Evolutionary conservation across 2,888 invertebrate species (phyloP).

Genomic region (Andrena minutula): DNA sequence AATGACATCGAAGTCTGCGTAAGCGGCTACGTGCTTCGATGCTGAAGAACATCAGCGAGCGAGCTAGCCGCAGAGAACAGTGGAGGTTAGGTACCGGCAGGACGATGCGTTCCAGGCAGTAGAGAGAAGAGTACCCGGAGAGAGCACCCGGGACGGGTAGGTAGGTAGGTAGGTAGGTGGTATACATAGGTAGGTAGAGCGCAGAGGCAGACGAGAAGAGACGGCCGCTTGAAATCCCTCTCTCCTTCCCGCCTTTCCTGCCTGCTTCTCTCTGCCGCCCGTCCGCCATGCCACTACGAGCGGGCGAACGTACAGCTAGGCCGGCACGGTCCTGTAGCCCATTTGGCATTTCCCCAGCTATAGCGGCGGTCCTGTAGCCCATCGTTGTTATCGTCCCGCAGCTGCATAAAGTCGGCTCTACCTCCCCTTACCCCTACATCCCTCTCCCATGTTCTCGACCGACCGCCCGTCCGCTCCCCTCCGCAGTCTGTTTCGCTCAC

Average conservation of each 20-base stretch:
- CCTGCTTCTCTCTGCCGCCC: slow-evolving; percentile 78
- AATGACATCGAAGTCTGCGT: slow-evolving; percentile 66
- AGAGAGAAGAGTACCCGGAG: slow-evolving; percentile 69
- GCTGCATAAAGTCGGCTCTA: slow-evolving; percentile 86
- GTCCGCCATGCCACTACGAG: slow-evolving; percentile 84
- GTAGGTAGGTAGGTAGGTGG: slow-evolving; percentile 54
- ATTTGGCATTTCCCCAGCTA: slow-evolving; percentile 85
- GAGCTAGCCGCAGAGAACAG: slow-evolving; percentile 63
- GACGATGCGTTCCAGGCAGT: slow-evolving; percentile 64
- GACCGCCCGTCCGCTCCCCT: slow-evolving; percentile 61
- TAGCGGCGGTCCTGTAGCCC: slow-evolving; percentile 85
- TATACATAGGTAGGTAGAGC: slow-evolving; percentile 72
- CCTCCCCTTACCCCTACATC: slow-evolving; percentile 73
- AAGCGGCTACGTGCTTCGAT: slow-evolving; percentile 63
- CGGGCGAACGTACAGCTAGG: slow-evolving; percentile 82
- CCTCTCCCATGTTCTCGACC: slow-evolving; percentile 63
- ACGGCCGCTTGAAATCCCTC: slow-evolving; percentile 83
- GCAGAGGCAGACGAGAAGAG: slow-evolving; percentile 81
- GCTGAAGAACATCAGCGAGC: slow-evolving; percentile 62
- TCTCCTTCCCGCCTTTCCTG: slow-evolving; percentile 78
- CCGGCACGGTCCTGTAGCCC: slow-evolving; percentile 85
- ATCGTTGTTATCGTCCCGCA: slow-evolving; percentile 86
- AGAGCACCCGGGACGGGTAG: slow-evolving; percentile 66
- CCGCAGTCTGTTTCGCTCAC: slow-evolving; percentile 55
- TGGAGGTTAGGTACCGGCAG: slow-evolving; percentile 65